These are phyloP conservation scores for Mesorhabditis spiculigera DNA, from an alignment of 2,888 invertebrate genomes.

Conservation along the genomic window DNA sequence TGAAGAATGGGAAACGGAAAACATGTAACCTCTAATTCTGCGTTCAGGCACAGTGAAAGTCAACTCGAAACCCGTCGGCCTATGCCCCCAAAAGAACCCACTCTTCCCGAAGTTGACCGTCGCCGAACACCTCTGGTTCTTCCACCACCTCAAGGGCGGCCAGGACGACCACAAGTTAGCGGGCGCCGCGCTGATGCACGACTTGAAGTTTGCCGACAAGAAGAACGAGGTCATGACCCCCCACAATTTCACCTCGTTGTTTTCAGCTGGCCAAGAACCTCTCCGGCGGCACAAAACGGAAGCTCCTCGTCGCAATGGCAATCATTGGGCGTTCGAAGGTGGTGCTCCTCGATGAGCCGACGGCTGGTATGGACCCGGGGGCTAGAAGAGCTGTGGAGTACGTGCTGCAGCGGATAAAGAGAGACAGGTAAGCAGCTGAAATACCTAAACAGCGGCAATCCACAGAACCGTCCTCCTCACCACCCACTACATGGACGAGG, in stretches of 20 bases:
- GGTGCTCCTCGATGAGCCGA: slow-evolving; percentile 16
- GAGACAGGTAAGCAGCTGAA: no score
- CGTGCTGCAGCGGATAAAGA: slow-evolving; percentile 33
- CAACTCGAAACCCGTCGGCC: no score
- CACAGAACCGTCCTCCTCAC: slow-evolving; percentile 52
- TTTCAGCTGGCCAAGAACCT: slow-evolving; percentile 30
- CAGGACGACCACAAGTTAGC: slow-evolving; percentile 14
- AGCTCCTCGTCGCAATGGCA: slow-evolving; percentile 52
- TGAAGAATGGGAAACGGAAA: no score
- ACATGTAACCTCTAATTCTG: no score
- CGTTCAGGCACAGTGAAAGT: no score
- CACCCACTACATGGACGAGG: slow-evolving; percentile 57
- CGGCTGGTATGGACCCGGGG: slow-evolving; percentile 43
- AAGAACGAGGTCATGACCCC: slow-evolving; percentile 23
- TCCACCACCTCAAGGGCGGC: slow-evolving; percentile 43
- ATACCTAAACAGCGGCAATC: no score
- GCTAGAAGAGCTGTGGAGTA: slow-evolving; percentile 35
- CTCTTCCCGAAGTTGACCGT: slow-evolving; percentile 37
- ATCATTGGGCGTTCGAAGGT: slow-evolving; percentile 48
- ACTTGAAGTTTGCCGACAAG: slow-evolving; percentile 35
- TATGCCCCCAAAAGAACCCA: no score
- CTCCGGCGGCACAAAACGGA: slow-evolving; percentile 54
- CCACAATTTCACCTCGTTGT: not conserved
- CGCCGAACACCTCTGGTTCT: slow-evolving; percentile 48
- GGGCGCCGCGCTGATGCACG: slow-evolving; percentile 26